These are phyloP conservation scores for Scelioninae gen. 1 DNA, from an alignment of 2,888 invertebrate species.

Conservation along the genomic window DNA sequence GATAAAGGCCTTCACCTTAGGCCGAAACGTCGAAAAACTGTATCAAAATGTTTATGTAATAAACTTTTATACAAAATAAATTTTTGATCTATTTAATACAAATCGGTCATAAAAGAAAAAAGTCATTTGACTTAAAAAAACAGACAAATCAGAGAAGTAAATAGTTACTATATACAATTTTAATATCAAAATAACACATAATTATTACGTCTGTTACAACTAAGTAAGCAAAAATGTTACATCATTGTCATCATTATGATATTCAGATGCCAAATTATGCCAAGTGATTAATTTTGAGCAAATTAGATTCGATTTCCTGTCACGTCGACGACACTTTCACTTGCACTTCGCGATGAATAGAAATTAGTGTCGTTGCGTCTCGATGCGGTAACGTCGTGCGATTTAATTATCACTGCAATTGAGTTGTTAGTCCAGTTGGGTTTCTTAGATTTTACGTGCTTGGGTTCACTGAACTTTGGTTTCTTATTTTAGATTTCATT, in stretches of 20 bases:
- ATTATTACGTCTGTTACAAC: too few species aligned
- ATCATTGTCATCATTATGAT: background rate
- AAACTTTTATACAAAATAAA: too few species aligned
- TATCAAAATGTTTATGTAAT: too few species aligned
- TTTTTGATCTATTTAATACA: too few species aligned
- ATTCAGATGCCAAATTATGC: background rate
- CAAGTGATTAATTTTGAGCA: constrained; percentile 1
- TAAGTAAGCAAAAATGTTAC: too few species aligned
- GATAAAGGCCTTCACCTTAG: too few species aligned
- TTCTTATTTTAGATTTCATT: background rate
- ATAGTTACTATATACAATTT: too few species aligned
- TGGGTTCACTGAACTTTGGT: constrained; percentile 5
- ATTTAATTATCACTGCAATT: constrained; percentile 19
- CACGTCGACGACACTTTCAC: constrained; percentile 53
- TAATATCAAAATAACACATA: too few species aligned
- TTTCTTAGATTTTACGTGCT: background rate
- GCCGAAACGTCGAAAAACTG: too few species aligned
- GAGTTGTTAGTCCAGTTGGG: constrained; percentile 5
- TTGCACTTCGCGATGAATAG: constrained; percentile 29
- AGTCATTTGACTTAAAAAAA: too few species aligned
- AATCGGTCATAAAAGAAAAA: too few species aligned
- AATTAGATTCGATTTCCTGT: constrained; percentile 33
- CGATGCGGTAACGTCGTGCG: constrained; percentile 12
- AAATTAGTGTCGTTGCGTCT: constrained; percentile 31
- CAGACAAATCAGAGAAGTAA: too few species aligned